Evolutionary conservation across 2,888 invertebrate genomes (phyloP).

Genomic region (Seladonia tumulorum): DNA sequence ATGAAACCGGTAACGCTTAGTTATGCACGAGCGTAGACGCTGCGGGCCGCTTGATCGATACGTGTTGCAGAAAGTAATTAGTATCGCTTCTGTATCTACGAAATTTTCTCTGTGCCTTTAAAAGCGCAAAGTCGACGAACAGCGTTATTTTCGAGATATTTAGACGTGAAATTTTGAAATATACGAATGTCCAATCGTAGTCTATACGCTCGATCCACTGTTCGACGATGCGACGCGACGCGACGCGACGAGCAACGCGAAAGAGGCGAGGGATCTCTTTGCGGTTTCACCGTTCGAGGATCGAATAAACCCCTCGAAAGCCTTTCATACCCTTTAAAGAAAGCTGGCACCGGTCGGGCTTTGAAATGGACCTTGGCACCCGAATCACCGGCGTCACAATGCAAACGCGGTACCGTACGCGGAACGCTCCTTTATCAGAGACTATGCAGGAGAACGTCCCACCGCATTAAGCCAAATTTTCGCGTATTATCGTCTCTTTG

Average conservation of each 20-base stretch:
- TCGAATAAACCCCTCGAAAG: constrained; percentile 41
- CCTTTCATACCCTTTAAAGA: constrained; percentile 43
- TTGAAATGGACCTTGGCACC: constrained; percentile 48
- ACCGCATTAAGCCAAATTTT: constrained; percentile 50
- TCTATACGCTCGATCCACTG: not conserved
- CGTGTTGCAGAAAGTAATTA: not conserved
- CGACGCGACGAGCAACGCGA: not conserved
- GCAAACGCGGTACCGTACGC: constrained; percentile 53
- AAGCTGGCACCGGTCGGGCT: constrained; percentile 40
- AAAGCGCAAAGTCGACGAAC: too few relatives aligned
- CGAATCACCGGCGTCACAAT: constrained; percentile 56
- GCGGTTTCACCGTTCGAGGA: constrained; percentile 10
- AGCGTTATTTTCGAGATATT: not conserved
- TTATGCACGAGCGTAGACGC: not conserved
- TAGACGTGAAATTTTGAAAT: not conserved
- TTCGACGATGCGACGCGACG: not conserved
- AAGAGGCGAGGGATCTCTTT: not conserved
- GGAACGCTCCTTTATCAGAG: constrained; percentile 55
- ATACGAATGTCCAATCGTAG: not conserved
- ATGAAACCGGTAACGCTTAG: not conserved
- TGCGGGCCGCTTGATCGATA: not conserved
- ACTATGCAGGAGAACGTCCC: constrained; percentile 41
- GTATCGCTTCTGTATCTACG: too few relatives aligned
- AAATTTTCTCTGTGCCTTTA: too few relatives aligned
- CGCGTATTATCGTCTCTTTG: constrained; percentile 41